These are phyloP conservation scores for Apodemia mormo DNA, from an alignment of 2,888 invertebrate species.

Conservation along the genomic window DNA sequence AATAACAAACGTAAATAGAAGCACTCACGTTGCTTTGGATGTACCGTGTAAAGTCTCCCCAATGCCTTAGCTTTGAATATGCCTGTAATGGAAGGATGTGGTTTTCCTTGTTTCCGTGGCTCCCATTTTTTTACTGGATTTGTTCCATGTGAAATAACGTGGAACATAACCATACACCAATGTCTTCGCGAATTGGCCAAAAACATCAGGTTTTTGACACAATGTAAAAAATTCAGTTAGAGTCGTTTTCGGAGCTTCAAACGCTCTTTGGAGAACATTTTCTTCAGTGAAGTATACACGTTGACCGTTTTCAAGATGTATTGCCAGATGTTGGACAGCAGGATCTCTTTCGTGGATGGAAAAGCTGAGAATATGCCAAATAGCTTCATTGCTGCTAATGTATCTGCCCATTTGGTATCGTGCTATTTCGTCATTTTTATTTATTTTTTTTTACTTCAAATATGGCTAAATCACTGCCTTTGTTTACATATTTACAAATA, in stretches of 20 bases:
- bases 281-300: constrained; percentile 22
- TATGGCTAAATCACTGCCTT: constrained; percentile 39
- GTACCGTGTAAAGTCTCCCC: constrained; percentile 35
- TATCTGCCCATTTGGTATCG: constrained; percentile 21
- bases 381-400: constrained; percentile 40
- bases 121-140: constrained; percentile 34
- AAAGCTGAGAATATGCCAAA: constrained; percentile 40
- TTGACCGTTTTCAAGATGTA: constrained; percentile 32
- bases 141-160: constrained; percentile 40
- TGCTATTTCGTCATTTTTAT: constrained; percentile 9
- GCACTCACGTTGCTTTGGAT: constrained; percentile 36
- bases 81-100: constrained; percentile 36
- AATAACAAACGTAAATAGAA: constrained; percentile 35
- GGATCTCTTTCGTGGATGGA: constrained; percentile 37
- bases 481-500: constrained; percentile 45
- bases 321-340: constrained; percentile 32
- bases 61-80: constrained; percentile 36
- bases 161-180: constrained; percentile 41
- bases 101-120: constrained; percentile 35
- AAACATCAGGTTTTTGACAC: constrained; percentile 36
- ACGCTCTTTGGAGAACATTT: background rate
- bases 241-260: constrained; percentile 31
- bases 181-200: constrained; percentile 37
- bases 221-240: constrained; percentile 40
- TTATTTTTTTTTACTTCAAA: constrained; percentile 39